Evolutionary conservation across 2,113 vertebrate species (phyloP).

Genomic region (Marmota flaviventris): DNA sequence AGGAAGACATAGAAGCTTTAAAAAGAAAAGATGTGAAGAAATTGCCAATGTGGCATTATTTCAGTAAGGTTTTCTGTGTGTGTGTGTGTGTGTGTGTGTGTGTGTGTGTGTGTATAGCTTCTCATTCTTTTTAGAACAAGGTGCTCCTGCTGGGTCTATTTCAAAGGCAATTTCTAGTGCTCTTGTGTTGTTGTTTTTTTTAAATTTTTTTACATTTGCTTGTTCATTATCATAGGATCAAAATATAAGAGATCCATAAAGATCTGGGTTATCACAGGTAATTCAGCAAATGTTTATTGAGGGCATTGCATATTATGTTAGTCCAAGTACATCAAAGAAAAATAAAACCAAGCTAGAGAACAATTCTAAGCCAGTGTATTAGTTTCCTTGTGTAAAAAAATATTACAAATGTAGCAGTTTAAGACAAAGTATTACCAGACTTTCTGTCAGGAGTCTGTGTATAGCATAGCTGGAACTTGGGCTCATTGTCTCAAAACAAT

Average conservation of each 20-base stretch:
- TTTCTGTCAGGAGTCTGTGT: background rate
- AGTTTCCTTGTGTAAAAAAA: slow-evolving; percentile 26
- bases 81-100: background rate
- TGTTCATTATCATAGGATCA: background rate
- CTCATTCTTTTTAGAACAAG: background rate
- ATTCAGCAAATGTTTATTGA: slow-evolving; percentile 40
- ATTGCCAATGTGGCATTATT: background rate
- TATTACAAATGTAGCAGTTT: background rate
- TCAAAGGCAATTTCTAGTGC: slow-evolving; percentile 1
- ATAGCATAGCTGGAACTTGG: background rate
- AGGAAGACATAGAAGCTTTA: background rate
- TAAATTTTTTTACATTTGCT: too few species aligned
- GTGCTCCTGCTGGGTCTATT: background rate
- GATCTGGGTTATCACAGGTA: slow-evolving; percentile 1
- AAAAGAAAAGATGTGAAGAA: background rate
- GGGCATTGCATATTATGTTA: background rate
- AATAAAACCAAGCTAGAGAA: slow-evolving; percentile 24
- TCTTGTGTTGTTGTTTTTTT: background rate
- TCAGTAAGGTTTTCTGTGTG: background rate
- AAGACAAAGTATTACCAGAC: background rate
- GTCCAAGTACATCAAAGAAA: background rate
- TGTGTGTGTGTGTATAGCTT: background rate
- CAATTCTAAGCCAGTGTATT: background rate
- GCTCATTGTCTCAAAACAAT: background rate
- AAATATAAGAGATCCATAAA: background rate